phyloP scores from a whole-genome alignment of 2,797 vertebrate species.

The Trematomus bernacchii region DNA sequence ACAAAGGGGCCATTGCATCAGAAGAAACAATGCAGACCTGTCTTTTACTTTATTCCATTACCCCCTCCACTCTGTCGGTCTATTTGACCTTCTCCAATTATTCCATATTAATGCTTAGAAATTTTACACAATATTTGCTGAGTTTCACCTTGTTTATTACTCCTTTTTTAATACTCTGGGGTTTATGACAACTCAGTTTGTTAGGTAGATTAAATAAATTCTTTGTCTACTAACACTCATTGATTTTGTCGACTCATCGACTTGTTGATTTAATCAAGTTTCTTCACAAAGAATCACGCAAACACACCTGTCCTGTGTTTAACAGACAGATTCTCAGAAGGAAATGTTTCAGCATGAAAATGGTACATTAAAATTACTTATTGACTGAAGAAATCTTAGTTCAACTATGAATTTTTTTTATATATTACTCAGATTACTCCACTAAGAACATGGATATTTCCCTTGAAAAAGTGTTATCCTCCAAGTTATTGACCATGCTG shows the following conservation, averaged over 20 bases:
- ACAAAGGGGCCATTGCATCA: constrained; percentile 3
- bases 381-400: no score
- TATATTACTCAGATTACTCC: no score
- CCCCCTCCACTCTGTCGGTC: constrained; percentile 11
- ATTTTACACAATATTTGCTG: constrained; percentile 28
- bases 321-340: no score
- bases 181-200: neutral
- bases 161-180: neutral
- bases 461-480: neutral
- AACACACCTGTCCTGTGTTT: no score
- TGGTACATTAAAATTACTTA: no score
- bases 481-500: constrained; percentile 8
- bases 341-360: no score
- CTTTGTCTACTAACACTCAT: no score
- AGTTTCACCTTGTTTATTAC: constrained; percentile 14
- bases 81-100: constrained; percentile 24
- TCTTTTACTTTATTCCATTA: constrained; percentile 52
- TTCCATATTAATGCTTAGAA: constrained; percentile 49
- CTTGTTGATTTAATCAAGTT: no score
- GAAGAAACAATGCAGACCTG: constrained; percentile 21
- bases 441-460: constrained; percentile 4
- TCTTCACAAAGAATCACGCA: no score
- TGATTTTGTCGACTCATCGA: no score
- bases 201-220: no score
- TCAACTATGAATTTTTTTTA: no score